Conservation (phyloP, 2,888 invertebrate genomes). For the Rhabditoides inermis region DNA sequence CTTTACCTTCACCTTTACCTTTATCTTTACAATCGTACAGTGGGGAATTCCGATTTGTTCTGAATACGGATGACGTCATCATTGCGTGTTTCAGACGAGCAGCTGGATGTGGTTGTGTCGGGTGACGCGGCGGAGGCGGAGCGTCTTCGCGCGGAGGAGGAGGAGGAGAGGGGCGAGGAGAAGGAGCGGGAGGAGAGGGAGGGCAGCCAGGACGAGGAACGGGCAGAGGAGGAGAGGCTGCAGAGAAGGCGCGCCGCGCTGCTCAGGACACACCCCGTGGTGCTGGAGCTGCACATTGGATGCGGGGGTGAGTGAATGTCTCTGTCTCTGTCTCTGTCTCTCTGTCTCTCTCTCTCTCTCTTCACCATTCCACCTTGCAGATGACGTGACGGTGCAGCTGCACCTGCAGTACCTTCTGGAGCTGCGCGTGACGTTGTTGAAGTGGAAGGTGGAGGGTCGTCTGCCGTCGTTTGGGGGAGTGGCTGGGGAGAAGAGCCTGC, state of each 20-base stretch:
- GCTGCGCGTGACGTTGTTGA: constrained; percentile 13
- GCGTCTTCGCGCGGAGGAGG: constrained; percentile 1
- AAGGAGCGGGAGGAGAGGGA: not conserved
- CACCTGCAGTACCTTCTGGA: constrained; percentile 15
- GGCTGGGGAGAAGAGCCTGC: constrained; percentile 1
- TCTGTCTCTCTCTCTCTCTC: no score
- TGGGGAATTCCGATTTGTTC: no score
- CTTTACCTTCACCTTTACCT: no score
- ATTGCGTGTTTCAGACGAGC: constrained; percentile 13
- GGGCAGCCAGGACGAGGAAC: no score
- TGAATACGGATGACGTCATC: no score
- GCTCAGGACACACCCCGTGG: no score
- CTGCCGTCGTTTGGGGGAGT: constrained; percentile 8
- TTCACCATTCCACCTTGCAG: no score
- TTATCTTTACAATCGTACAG: no score
- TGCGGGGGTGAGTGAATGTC: no score
- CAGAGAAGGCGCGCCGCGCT: no score
- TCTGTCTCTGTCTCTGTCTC: no score
- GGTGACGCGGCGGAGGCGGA: constrained; percentile 6
- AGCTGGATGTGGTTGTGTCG: not conserved
- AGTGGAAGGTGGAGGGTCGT: constrained; percentile 13
- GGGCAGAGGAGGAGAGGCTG: no score
- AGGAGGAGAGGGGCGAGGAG: not conserved
- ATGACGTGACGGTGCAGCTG: constrained; percentile 11
- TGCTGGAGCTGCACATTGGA: constrained; percentile 11